These are phyloP conservation scores for Acleris holmiana DNA, from an alignment of 2,888 invertebrate species.

Conservation along the genomic window DNA sequence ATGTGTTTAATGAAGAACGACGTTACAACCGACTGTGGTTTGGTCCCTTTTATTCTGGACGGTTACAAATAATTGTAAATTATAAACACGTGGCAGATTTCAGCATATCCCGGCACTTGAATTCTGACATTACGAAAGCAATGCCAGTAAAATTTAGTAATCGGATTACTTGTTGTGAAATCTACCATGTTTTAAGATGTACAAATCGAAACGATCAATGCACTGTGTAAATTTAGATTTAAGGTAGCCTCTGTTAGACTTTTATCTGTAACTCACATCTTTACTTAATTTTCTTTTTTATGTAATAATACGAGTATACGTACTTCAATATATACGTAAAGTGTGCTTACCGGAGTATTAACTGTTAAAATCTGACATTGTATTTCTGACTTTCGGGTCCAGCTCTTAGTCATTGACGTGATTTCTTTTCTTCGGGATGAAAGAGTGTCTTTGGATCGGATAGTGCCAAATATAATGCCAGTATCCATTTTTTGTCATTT, in stretches of 20 bases:
- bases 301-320: constrained; percentile 47
- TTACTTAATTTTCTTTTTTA: constrained; percentile 51
- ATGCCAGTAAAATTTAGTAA: constrained; percentile 17
- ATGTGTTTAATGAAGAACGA: too few species aligned
- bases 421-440: too few species aligned
- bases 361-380: constrained; percentile 34
- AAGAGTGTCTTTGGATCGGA: constrained; percentile 19
- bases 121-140: constrained; percentile 35
- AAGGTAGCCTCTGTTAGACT: constrained; percentile 49
- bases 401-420: background rate
- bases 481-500: constrained; percentile 33
- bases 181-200: constrained; percentile 46
- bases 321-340: constrained; percentile 54
- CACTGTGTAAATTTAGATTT: constrained; percentile 48
- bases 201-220: constrained; percentile 54
- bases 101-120: constrained; percentile 27
- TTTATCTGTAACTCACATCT: constrained; percentile 44
- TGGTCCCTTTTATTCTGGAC: too few species aligned
- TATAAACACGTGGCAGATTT: constrained; percentile 26
- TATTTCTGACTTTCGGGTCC: constrained; percentile 38
- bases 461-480: constrained; percentile 32
- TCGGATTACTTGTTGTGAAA: constrained; percentile 17
- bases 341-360: constrained; percentile 35
- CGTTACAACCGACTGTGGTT: too few species aligned
- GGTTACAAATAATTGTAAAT: too few species aligned